phyloP scores from a whole-genome alignment of 2,888 invertebrate species.

The Rhaphigaster nebulosa region DNA sequence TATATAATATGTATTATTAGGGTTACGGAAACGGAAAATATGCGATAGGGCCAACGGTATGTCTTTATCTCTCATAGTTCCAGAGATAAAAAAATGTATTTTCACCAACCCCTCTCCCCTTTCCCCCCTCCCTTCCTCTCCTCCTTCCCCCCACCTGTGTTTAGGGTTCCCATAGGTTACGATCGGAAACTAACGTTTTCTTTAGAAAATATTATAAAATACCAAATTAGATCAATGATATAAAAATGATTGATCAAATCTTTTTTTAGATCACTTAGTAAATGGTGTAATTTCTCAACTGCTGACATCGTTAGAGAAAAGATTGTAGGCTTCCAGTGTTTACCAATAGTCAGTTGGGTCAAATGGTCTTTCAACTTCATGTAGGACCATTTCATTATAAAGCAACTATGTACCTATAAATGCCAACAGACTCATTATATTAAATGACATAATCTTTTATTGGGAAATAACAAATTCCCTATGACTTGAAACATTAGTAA shows the following conservation, averaged over 20 bases:
- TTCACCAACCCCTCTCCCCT: no score
- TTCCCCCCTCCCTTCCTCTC: no score
- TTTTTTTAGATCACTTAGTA: neutral
- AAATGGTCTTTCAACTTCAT: slow-evolving; percentile 8
- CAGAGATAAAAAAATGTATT: no score
- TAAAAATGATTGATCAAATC: neutral
- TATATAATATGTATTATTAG: no score
- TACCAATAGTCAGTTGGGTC: slow-evolving; percentile 31
- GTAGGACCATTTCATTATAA: neutral
- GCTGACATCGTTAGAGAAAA: neutral
- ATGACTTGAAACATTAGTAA: no score
- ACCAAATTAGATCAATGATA: neutral
- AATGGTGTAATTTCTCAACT: neutral
- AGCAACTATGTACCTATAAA: neutral
- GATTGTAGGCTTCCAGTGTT: neutral
- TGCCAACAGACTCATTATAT: neutral
- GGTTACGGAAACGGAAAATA: no score
- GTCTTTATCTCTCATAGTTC: no score
- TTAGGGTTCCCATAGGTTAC: no score
- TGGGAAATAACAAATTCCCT: neutral
- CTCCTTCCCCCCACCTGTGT: no score
- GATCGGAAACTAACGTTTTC: no score
- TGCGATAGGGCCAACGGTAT: no score
- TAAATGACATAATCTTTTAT: neutral
- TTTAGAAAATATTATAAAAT: no score